Evolutionary conservation across 2,888 invertebrate species (phyloP).

Genomic region (Anoplius nigerrimus): DNA sequence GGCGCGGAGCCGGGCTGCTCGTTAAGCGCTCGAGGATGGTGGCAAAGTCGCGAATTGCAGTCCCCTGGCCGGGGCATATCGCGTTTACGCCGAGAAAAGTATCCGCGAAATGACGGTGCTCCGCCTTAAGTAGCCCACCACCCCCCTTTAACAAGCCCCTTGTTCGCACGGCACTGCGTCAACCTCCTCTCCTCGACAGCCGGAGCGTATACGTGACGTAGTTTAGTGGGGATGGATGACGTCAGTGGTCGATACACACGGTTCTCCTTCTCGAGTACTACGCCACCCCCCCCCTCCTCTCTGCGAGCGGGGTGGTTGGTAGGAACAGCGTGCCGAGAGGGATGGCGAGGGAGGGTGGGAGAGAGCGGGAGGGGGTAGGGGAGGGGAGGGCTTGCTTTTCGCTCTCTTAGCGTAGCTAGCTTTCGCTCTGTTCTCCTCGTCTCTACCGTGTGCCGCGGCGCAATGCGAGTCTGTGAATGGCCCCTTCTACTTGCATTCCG

Average conservation of each 20-base stretch:
- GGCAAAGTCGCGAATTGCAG: too few relatives aligned
- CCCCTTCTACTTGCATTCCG: slow-evolving; percentile 52
- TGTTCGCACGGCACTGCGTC: slow-evolving; percentile 57
- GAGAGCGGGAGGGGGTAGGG: background rate
- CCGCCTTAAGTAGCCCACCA: too few relatives aligned
- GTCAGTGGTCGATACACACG: slow-evolving; percentile 72
- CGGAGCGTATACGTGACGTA: slow-evolving; percentile 68
- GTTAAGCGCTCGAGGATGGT: too few relatives aligned
- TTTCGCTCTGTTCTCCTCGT: slow-evolving; percentile 42
- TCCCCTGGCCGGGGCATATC: too few relatives aligned
- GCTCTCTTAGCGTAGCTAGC: slow-evolving; percentile 31
- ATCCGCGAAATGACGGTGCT: too few relatives aligned
- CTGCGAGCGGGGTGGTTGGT: slow-evolving; percentile 16
- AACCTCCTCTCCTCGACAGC: slow-evolving; percentile 49
- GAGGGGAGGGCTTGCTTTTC: slow-evolving; percentile 21
- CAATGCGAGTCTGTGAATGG: slow-evolving; percentile 57
- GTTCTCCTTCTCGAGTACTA: slow-evolving; percentile 66
- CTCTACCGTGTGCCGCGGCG: slow-evolving; percentile 52
- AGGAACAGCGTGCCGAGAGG: slow-evolving; percentile 18
- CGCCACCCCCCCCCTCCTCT: slow-evolving; percentile 55
- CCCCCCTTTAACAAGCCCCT: too few relatives aligned
- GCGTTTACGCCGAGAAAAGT: too few relatives aligned
- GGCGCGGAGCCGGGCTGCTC: too few relatives aligned
- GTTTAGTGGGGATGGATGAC: slow-evolving; percentile 67
- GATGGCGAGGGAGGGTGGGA: slow-evolving; percentile 8